These are phyloP conservation scores for Eudyptes chrysolophus DNA, from an alignment of 2,113 vertebrate genomes.

Conservation along the genomic window DNA sequence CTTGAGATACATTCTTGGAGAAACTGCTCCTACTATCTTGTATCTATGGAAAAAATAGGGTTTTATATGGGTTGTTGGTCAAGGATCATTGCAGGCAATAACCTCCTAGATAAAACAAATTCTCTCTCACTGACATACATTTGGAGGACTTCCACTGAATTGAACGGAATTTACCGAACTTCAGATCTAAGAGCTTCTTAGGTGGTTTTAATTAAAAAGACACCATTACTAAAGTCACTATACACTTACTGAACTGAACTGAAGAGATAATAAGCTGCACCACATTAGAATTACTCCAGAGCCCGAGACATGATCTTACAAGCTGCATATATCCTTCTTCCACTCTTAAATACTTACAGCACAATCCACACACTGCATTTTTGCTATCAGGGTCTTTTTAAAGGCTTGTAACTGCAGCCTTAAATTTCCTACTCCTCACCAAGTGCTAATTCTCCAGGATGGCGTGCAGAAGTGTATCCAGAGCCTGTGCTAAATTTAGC, in stretches of 20 bases:
- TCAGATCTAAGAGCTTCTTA: not conserved
- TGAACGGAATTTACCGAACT: not conserved
- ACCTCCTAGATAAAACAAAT: not conserved
- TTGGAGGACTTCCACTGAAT: not conserved
- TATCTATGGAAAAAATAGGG: not conserved
- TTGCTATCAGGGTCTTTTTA: not conserved
- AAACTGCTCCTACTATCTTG: not conserved
- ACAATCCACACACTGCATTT: not conserved
- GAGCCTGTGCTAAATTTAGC: not conserved
- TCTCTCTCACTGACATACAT: not conserved
- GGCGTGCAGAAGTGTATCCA: not conserved
- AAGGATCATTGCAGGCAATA: not conserved
- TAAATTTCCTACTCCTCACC: not conserved
- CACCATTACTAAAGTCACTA: not conserved
- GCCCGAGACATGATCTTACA: not conserved
- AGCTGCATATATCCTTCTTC: not conserved
- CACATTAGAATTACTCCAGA: not conserved
- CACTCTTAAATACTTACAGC: not conserved
- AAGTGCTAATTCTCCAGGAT: not conserved
- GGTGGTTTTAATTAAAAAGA: constrained; percentile 9
- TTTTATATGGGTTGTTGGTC: not conserved
- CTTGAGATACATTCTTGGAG: not conserved
- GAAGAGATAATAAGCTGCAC: not conserved
- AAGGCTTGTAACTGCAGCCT: not conserved
- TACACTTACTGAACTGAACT: not conserved